Evolutionary conservation across 2,797 vertebrate genomes (phyloP).

Genomic region (Myoxocephalus aenaeus): DNA sequence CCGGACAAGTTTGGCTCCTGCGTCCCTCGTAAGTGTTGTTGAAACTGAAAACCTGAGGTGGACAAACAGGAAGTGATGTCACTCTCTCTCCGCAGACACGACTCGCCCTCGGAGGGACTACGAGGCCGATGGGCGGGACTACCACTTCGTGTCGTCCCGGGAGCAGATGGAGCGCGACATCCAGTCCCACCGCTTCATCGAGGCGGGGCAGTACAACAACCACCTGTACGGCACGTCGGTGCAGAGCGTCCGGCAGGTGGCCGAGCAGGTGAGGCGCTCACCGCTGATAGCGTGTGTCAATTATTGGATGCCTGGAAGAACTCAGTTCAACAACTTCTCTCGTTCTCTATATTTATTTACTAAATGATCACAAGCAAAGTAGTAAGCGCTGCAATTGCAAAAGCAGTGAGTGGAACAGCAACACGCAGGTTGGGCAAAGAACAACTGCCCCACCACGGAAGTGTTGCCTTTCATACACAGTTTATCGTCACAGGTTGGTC

Average conservation of each 20-base stretch:
- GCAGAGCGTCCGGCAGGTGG: conserved; percentile 82
- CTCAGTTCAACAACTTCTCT: too few species aligned
- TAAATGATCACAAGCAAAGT: too few species aligned
- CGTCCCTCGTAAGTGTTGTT: conserved; percentile 88
- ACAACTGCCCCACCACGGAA: too few species aligned
- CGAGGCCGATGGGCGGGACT: conserved; percentile 91
- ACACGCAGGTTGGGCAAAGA: too few species aligned
- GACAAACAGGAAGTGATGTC: conserved; percentile 20
- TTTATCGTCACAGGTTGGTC: too few species aligned
- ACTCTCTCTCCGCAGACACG: conserved; percentile 80
- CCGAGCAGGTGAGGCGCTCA: conserved; percentile 73
- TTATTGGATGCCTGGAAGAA: too few species aligned
- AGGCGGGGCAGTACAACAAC: conserved; percentile 94
- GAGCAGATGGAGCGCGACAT: conserved; percentile 95
- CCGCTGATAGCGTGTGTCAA: too few species aligned
- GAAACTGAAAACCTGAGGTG: rapidly evolving
- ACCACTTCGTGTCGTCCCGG: conserved; percentile 92
- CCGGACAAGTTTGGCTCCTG: conserved; percentile 94
- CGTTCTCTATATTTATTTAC: too few species aligned
- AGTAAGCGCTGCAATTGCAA: too few species aligned
- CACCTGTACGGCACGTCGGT: conserved; percentile 93
- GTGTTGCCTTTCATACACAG: too few species aligned
- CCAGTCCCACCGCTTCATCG: conserved; percentile 93
- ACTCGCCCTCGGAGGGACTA: conserved; percentile 91
- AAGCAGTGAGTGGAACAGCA: too few species aligned